Base-by-base conservation (phyloP, 1,140 invertebrate species). In the Venustaconcha ellipsiformis region DNA sequence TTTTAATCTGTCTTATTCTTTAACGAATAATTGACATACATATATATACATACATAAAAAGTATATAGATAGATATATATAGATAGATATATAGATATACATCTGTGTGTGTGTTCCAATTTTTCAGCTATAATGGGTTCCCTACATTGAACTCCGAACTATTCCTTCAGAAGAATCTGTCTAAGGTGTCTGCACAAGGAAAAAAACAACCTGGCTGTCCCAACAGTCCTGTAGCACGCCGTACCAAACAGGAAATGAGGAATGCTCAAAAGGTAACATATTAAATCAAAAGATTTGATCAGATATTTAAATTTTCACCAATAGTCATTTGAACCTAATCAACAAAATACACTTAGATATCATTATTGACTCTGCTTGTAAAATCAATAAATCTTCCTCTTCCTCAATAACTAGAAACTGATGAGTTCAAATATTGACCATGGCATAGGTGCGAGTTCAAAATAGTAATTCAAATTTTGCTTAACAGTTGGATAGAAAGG, bases 211-310 rank as follows among this genome's bases (percentile, higher is more conserved):
- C 88, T 89, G 64, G 92, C 91, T 84, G 86, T 79, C 95, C 96
- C 70, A 95, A 95, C 15, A 96, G 95, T 85, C 96, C 96, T 14
- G 94, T 99, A 92, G 96, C 96, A 1, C 91, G 95, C 20, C 92
- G 97, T 74, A 98, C 97, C 2, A 97, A 98, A 86, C 96, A 98
- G 81, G 97, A 99, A 92, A 95, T 99, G 12, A 95, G 95, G 90
- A 93, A 94, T 30, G 95, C 96, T 23, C 96, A 97, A 88, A 95
- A 95, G 91, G 92, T 96, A 87, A 70, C 75, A 8, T 70, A 79
- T 26, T 55, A 18, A 18, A 18, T 55, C 8, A 20, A 68, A 55
- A 57, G 15, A 12, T 68, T 0, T 55, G 1, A 3, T 20, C 18
- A n/a, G 55, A 20, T n/a, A 4, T 56, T 68, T 17, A 48, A 48